phyloP scores from a whole-genome alignment of 1,140 invertebrate genomes.

The Drosophila mayri region DNA sequence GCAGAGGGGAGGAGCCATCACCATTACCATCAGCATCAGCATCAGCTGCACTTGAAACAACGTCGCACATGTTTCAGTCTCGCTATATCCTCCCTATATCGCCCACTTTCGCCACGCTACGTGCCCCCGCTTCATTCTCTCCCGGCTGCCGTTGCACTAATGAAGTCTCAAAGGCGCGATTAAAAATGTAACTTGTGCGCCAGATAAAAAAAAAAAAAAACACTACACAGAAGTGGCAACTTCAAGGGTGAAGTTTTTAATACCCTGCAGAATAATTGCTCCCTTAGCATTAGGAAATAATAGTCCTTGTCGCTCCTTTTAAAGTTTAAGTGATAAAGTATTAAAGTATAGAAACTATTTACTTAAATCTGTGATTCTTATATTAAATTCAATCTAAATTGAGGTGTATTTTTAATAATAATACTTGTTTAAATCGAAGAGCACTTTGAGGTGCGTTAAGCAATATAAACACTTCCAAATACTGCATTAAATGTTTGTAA shows the following conservation, averaged over 20 bases:
- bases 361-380: too few species aligned
- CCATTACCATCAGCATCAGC: slow-evolving; percentile 1
- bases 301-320: background rate
- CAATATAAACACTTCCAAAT: too few species aligned
- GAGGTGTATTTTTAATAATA: too few species aligned
- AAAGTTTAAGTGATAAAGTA: background rate
- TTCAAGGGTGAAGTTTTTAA: slow-evolving; percentile 32
- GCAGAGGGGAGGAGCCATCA: slow-evolving; percentile 11
- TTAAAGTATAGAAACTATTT: background rate
- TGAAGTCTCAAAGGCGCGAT: slow-evolving; percentile 83
- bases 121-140: slow-evolving; percentile 37
- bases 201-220: slow-evolving; percentile 45
- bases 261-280: slow-evolving; percentile 39
- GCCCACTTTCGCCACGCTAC: slow-evolving; percentile 31
- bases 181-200: slow-evolving; percentile 81
- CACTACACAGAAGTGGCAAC: slow-evolving; percentile 41
- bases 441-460: too few species aligned
- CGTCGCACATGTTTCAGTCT: slow-evolving; percentile 68
- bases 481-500: background rate
- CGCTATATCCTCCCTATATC: slow-evolving; percentile 16
- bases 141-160: slow-evolving; percentile 62
- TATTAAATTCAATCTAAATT: too few species aligned
- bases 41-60: slow-evolving; percentile 70
- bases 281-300: slow-evolving; percentile 6
- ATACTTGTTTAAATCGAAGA: too few species aligned